Evolutionary conservation across 2,797 vertebrate species (phyloP), one percentile per base, ranked within the genome.

Genomic region (Serranus cabrilla): DNA sequence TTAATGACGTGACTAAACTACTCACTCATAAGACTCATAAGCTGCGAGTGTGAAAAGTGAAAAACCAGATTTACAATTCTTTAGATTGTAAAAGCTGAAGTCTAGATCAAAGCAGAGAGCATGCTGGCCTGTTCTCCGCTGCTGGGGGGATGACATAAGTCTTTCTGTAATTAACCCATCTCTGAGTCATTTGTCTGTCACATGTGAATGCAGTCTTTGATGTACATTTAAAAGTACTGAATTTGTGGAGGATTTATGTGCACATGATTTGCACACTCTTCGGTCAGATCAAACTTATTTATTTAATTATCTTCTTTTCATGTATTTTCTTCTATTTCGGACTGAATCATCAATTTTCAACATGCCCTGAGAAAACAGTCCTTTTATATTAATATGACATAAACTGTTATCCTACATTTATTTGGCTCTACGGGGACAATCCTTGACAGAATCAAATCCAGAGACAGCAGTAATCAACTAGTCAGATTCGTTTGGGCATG

Each of bases 151-250:
- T 51, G 78, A 83, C 76, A 80, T 56, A 66, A 89, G 93, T 95
- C 95, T 94, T 91, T 94, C 93, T 95, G 94, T 97, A 96, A 96
- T 97, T 96, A 95, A 93, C 94, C 95, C 95, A 95, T 96, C 94
- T 95, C 95, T 87, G 94, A 90, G 93, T 95, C 95, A 95, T 95
- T 93, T 92, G 92, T 90, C 92, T 93, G 93, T 94, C 94, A 94
- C 94, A 91, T 93, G 94, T 93, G 82, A 91, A 88, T 60, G 57
- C 49, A 25, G 37, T 73, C 85, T 85, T 91, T 91, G 87, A 92
- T 87, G 76, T 67, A 62, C 83, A 71, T 81, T 85, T 80, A 85
- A 87, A 84, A 60, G 49, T 63, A 57, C 57, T 23, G 63, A 68
- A 13, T 70, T 78, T 75, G 47, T n/a, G 25, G 56, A 59, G 80